These are phyloP conservation scores for Orthonychiurus folsomi DNA, from an alignment of 2,888 invertebrate species.

Conservation along the genomic window DNA sequence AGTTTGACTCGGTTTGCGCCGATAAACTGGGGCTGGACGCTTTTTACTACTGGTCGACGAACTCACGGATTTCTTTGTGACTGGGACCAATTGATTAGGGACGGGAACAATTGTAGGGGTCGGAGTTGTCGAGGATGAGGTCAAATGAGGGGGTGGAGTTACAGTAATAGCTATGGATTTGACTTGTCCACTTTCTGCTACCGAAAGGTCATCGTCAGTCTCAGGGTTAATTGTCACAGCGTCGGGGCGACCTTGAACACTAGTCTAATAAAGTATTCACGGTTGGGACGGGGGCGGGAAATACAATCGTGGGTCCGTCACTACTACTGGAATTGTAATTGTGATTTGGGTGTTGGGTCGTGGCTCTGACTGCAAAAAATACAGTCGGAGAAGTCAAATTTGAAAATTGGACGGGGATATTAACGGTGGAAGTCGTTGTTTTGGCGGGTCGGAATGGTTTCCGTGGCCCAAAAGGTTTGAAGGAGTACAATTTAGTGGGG, in stretches of 20 bases:
- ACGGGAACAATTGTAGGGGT: neutral
- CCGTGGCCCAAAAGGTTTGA: neutral
- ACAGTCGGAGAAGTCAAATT: constrained; percentile 9
- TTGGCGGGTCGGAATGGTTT: neutral
- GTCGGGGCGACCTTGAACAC: too few species aligned
- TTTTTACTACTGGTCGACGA: neutral
- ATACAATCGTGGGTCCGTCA: neutral
- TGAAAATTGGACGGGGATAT: neutral
- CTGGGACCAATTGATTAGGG: constrained; percentile 3
- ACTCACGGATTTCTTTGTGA: constrained; percentile 7
- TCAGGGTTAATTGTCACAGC: constrained; percentile 13
- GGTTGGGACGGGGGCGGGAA: constrained; percentile 12
- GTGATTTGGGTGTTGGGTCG: constrained; percentile 30
- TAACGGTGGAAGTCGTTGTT: constrained; percentile 8
- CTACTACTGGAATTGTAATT: constrained; percentile 25
- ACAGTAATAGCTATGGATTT: constrained; percentile 37
- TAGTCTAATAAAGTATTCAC: constrained; percentile 34
- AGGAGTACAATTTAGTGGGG: neutral
- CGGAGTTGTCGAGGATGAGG: constrained; percentile 10
- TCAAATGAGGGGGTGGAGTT: constrained; percentile 26
- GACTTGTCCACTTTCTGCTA: constrained; percentile 30
- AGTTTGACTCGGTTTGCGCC: too few species aligned
- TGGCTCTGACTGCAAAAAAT: constrained; percentile 11
- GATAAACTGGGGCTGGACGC: constrained; percentile 18
- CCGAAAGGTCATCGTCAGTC: constrained; percentile 26